Evolutionary conservation across 2,888 invertebrate species (phyloP), one percentile per base, ranked within the genome.

Genomic region (Dolichomitus sp.): DNA sequence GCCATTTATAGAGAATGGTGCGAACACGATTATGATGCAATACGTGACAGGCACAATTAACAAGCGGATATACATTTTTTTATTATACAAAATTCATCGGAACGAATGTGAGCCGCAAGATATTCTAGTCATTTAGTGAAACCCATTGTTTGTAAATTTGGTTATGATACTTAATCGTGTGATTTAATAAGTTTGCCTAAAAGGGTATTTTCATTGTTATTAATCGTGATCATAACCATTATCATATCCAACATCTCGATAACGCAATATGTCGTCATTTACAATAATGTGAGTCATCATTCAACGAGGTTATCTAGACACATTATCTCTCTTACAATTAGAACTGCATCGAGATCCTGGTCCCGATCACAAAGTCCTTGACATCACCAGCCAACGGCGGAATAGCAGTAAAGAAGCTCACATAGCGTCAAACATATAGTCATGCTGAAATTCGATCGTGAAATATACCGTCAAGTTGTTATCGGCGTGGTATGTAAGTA

Each of bases 401-500:
- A 69, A 19, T 27, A 23, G 73, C 57, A 69, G 45, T 33, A 30
- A 37, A 30, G 19, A 63, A 42, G 14, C 48, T 73, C 30, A 12
- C 42, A 7, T 48, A 61, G 69, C 48, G 37, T 52, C 69, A 19
- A 14, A 66, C 17, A 17, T 33, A 70, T 50, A 77, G 65, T 40
- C 63, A 83, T 83, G 83, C 12, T 77, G 94, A 94, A 93, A 76
- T 89, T 91, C 88, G 90, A 92, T 83, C 85, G 86, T 48, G 91
- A 90, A 30, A 88, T 93, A 73, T 84, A 89, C n/a, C 92, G 91
- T 37, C 93, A 93, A 82, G 85, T 90, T 45, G 84, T 92, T 54
- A 91, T 93, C 66, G 93, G 92, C 5, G 76, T 92, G 19, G 85
- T 93, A 30, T 93, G 93, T 93, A 87, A 93, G 93, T 93, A 90